Conservation (phyloP, 2,888 invertebrate genomes). For the Agrochola circellaris region DNA sequence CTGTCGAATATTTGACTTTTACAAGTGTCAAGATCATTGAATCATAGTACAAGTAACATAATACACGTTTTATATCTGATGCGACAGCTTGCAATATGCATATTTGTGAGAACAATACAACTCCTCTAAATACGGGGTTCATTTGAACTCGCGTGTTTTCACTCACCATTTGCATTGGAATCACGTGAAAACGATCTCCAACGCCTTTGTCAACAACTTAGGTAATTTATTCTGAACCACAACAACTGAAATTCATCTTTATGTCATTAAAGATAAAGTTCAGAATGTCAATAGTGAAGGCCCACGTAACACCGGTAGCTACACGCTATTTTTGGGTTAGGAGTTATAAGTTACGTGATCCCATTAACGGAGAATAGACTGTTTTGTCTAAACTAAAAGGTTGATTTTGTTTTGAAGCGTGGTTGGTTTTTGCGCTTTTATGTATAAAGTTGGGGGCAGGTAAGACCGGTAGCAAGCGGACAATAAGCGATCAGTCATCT, state of each 20-base stretch:
- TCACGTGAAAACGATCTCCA: constrained; percentile 69
- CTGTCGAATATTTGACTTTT: no score
- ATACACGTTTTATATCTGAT: constrained; percentile 74
- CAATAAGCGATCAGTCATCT: constrained; percentile 89
- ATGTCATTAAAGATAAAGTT: constrained; percentile 41
- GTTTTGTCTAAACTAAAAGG: constrained; percentile 55
- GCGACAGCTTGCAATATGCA: constrained; percentile 74
- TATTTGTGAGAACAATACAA: constrained; percentile 80
- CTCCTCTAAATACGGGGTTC: constrained; percentile 74
- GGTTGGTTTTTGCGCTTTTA: constrained; percentile 68
- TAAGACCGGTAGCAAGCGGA: constrained; percentile 88
- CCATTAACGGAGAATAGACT: constrained; percentile 52
- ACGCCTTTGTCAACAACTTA: constrained; percentile 66
- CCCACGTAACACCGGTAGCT: constrained; percentile 69
- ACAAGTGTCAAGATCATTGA: constrained; percentile 51
- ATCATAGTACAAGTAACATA: constrained; percentile 54
- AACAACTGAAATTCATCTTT: constrained; percentile 53
- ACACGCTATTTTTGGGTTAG: constrained; percentile 45
- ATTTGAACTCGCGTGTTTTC: constrained; percentile 66
- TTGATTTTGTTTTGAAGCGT: constrained; percentile 61
- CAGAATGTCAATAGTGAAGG: constrained; percentile 37
- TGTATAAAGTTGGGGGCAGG: constrained; percentile 63
- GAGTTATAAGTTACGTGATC: constrained; percentile 50
- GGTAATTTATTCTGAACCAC: constrained; percentile 57
- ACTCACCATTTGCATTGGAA: constrained; percentile 70